Conservation (phyloP, 2,113 vertebrate species). For the Regulus satrapa region DNA sequence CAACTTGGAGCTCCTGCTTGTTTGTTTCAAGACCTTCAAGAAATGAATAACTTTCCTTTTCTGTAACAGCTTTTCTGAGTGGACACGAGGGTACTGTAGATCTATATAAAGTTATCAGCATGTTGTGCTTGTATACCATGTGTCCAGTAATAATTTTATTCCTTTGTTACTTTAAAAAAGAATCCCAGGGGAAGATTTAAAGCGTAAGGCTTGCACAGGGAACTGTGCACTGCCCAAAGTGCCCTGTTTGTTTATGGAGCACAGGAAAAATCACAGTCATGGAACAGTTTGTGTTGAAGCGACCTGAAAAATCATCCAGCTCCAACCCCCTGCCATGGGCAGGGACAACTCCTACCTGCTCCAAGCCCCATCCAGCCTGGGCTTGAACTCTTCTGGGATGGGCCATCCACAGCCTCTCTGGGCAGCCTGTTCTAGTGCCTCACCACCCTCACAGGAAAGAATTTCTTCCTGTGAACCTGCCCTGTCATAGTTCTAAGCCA, state of each 20-base stretch:
- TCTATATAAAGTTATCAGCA: background rate
- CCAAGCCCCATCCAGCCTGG: background rate
- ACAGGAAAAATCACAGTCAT: background rate
- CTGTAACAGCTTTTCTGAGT: background rate
- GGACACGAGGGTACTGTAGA: background rate
- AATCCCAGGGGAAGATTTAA: background rate
- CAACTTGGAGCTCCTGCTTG: background rate
- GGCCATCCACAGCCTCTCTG: background rate
- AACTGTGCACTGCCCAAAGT: background rate
- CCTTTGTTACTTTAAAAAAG: background rate
- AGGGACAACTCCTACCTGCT: background rate
- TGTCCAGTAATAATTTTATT: background rate
- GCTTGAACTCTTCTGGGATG: background rate
- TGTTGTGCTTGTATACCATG: background rate
- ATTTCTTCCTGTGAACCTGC: background rate
- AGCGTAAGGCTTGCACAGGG: background rate
- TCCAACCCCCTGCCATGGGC: background rate
- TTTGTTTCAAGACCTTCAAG: background rate
- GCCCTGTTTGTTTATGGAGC: accelerated
- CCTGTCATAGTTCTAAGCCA: background rate
- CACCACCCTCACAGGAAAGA: background rate
- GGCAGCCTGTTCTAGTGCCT: background rate
- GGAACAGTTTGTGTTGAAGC: background rate
- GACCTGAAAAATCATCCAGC: background rate
- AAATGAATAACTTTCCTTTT: background rate